Evolutionary conservation across 2,797 vertebrate species (phyloP), one percentile per base, ranked within the genome.

Genomic region (Tragelaphus oryx): DNA sequence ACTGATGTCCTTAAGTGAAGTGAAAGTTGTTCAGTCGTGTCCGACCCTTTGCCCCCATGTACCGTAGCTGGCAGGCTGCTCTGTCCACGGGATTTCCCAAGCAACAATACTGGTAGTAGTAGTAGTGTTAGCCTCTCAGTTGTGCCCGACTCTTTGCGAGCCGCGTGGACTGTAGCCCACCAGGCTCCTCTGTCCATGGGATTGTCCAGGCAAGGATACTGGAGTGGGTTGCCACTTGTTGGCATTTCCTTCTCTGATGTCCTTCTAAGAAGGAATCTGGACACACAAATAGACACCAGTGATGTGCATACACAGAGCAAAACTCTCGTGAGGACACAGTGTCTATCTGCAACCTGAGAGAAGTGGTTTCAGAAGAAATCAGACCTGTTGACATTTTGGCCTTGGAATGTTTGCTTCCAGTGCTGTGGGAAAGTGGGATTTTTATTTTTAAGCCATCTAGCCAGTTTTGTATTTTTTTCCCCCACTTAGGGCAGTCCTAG

Each of bases 71-170:
- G 9, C 18, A 37, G 62, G 33, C 18, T 68, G 9, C 18, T 37
- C 62, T 68, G 33, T 37, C 4, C 17, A 33, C 11, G 18, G 62
- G 9, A 11, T 37, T 68, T 37, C n/a, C n/a, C 62, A 20, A 68
- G 62, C 16, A 68, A 5, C 17, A 10, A 5, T 20, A 20, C 62
- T 20, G n/a, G 17, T 68, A 20, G 17, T 20, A 33, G 8, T 37
- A 37, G 9, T 37, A 68, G 4, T 20, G 62, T 37, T 20, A 37
- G 17, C 20, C 1, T 0, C 18, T 68, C 33, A 22, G 18, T 11
- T 0, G 0, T 68, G 33, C 20, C 62, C 5, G 0, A 2, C 33
- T 68, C 62, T 65, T 65, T 37, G 18, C 0, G 1, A 22, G 12
- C 3, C 3, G 0, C n/a, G 2, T 22, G 62, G 62, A 68, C 62